Evolutionary conservation across 2,888 invertebrate genomes (phyloP), one percentile per base, ranked within the genome.

Genomic region (Physocephala rufipes): DNA sequence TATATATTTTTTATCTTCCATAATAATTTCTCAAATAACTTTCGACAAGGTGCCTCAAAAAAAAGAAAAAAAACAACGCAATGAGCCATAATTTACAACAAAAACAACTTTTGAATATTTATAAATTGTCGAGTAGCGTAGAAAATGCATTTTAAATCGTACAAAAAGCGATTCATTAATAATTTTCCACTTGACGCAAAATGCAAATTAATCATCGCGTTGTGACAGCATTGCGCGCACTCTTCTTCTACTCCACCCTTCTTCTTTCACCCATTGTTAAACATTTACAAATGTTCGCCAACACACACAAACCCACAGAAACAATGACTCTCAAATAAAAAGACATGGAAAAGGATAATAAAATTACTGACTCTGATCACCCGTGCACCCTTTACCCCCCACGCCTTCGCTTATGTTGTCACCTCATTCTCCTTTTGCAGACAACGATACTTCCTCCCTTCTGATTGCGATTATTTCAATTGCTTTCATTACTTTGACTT

Each of bases 201-300:
- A 80, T 82, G 79, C 79, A 78, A 79, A 80, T 79, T 76, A 76
- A 77, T 77, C 76, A 75, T 77, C 74, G n/a, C n/a, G 9, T 74
- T 77, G 74, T 72, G 70, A 72, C 51, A 62, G 72, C 72, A 66
- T 61, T 67, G 21, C 59, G 43, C 47, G n/a, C n/a, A n/a, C n/a
- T n/a, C n/a, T n/a, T n/a, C n/a, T n/a, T n/a, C n/a, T 36, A 36
- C 30, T 21, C 36, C 9, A 4, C n/a, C 30, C 19, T 61, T 4
- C 36, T 9, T 36, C 5, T 9, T 4, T 36, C 36, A 9, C 36
- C 36, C 36, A 36, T 7, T 9, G 36, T 36, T 36, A 36, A 36
- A 36, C n/a, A n/a, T n/a, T n/a, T n/a, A n/a, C n/a, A n/a, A n/a
- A n/a, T n/a, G n/a, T n/a, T n/a, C n/a, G n/a, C n/a, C n/a, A n/a